Evolutionary conservation across 2,113 vertebrate genomes (phyloP).

Genomic region (Nyctereutes procyonoides): DNA sequence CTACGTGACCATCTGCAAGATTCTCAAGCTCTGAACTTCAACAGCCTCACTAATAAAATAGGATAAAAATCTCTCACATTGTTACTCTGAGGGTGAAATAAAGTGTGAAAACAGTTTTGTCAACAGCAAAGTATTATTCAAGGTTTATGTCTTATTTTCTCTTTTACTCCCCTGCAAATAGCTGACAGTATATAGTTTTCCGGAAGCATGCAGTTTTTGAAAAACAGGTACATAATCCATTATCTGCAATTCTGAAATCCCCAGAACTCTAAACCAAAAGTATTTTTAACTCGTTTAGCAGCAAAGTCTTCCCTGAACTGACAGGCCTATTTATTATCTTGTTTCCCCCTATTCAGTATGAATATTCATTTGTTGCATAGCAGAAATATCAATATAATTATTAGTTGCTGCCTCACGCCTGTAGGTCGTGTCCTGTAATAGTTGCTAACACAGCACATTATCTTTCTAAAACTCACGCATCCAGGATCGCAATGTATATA

Average conservation of each 20-base stretch:
- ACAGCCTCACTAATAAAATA: not conserved
- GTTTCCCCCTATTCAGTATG: not conserved
- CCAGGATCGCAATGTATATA: not conserved
- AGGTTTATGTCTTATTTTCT: not conserved
- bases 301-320: not conserved
- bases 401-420: not conserved
- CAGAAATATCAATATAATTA: slow-evolving; percentile 29
- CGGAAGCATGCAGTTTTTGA: not conserved
- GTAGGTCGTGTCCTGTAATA: not conserved
- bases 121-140: not conserved
- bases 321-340: not conserved
- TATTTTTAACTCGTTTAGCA: slow-evolving; percentile 27
- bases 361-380: not conserved
- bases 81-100: not conserved
- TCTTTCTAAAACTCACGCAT: not conserved
- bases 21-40: not conserved
- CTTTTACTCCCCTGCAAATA: not conserved
- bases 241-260: not conserved
- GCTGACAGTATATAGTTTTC: not conserved
- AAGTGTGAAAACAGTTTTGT: not conserved
- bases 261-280: not conserved
- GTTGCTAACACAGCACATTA: not conserved
- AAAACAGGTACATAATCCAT: not conserved
- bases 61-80: not conserved
- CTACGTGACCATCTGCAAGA: not conserved